Evolutionary conservation across 2,797 vertebrate genomes (phyloP).

Genomic region (Babyrousa celebensis): DNA sequence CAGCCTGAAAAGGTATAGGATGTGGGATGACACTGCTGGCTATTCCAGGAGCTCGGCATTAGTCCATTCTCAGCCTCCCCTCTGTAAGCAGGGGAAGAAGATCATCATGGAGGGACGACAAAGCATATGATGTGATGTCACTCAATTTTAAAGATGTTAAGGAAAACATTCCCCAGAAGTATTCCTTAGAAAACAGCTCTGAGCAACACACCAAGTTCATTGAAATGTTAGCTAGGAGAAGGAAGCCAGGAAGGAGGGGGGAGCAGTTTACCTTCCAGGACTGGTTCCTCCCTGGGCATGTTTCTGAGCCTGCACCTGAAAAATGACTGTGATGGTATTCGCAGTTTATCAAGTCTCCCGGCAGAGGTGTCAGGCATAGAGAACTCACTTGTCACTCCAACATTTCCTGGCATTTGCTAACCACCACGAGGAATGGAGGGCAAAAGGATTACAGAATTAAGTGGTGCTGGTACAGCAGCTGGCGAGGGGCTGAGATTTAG

Average conservation of each 20-base stretch:
- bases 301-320: conserved; percentile 84
- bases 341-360: conserved; percentile 90
- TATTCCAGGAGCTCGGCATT: background rate
- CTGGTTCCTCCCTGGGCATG: conserved; percentile 72
- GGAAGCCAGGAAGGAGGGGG: conserved; percentile 14
- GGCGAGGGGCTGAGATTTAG: conserved; percentile 89
- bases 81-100: background rate
- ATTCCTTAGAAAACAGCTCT: conserved; percentile 72
- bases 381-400: conserved; percentile 91
- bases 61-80: conserved; percentile 5
- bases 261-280: conserved; percentile 63
- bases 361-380: conserved; percentile 88
- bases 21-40: background rate
- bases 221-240: conserved; percentile 71
- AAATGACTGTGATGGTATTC: conserved; percentile 90
- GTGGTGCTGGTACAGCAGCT: conserved; percentile 76
- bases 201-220: conserved; percentile 62
- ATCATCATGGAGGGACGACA: conserved; percentile 41
- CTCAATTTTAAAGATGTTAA: conserved; percentile 74
- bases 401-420: conserved; percentile 87
- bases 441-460: conserved; percentile 92
- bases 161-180: conserved; percentile 55
- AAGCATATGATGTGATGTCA: background rate
- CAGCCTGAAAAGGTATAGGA: background rate
- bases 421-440: conserved; percentile 88